Evolutionary conservation across 2,888 invertebrate species (phyloP), one percentile per base, ranked within the genome.

Genomic region (Marronus borbonicus): DNA sequence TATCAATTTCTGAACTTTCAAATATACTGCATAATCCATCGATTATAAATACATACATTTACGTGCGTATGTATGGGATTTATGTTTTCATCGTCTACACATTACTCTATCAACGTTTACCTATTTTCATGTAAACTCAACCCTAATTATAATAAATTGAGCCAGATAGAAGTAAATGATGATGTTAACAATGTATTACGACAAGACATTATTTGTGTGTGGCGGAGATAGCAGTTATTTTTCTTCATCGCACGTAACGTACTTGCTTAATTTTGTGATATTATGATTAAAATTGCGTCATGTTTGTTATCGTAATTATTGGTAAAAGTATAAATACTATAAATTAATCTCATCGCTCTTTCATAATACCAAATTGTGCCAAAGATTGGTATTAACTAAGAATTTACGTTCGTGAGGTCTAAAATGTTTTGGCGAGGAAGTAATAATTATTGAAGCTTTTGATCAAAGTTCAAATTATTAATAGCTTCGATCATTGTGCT

Each of bases 1-100:
- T 72, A 72, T 72, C 72, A 72, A 58, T 60, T 60, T 60, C 60
- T 60, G 60, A 60, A 60, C 72, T 60, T 60, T 60, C 72, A 58
- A 60, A 58, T 58, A 72, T 17, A 58, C 66, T 49, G 66, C 60
- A 72, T 72, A 72, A 72, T 68, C 66, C 66, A 12, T 24, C 24
- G 49, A 60, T 72, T 31, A n/a, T 36, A 20, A 8, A 72, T 55
- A 70, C 49, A 55, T 58, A 36, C 7, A 36, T 36, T 36, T 36
- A 55, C 17, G 39, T 69, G 7, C 17, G 60, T 24, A 60, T 60
- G 60, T 24, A 60, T 60, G 17, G 20, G 44, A 8, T 44, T 44
- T 44, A 44, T 24, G 20, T 68, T 20, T 24, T n/a, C 17, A 52
- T 52, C 44, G 49, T 49, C 39, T 66, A 44, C 8, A 68, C 49